Evolutionary conservation across 2,797 vertebrate species (phyloP).

Genomic region (Cephalopachus bancanus): DNA sequence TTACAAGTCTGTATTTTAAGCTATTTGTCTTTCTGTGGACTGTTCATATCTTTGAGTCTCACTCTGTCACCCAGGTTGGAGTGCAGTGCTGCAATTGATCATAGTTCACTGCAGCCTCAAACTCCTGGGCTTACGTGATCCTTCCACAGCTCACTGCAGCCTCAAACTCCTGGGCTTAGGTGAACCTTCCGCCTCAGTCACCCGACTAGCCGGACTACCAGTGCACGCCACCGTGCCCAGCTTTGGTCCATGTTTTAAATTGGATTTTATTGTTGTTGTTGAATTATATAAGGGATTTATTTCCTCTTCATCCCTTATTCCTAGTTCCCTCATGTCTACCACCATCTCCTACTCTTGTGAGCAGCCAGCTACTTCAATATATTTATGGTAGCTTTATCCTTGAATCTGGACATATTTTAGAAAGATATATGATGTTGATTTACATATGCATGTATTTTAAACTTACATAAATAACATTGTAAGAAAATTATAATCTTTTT

Average conservation of each 20-base stretch:
- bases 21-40: not conserved
- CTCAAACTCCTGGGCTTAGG: no score
- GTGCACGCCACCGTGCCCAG: no score
- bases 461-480: not conserved
- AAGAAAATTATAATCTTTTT: not conserved
- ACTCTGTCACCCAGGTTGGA: no score
- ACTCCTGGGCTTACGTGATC: no score
- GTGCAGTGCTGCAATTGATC: no score
- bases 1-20: not conserved
- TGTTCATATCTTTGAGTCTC: not conserved
- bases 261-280: not conserved
- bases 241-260: not conserved
- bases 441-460: not conserved
- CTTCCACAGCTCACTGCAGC: no score
- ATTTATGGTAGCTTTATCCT: not conserved
- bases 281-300: not conserved
- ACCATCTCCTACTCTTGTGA: not conserved
- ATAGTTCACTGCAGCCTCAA: no score
- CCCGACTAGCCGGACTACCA: no score
- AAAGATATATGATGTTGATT: not conserved
- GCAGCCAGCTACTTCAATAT: not conserved
- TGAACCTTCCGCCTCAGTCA: no score
- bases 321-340: not conserved
- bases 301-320: not conserved
- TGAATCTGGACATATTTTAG: not conserved